Percentiles rank a stretch among this genome's conserved stretches.
These are phyloP conservation scores for Spea multiplicata DNA, from an alignment of 2,113 vertebrate genomes.

Conservation along the genomic window DNA sequence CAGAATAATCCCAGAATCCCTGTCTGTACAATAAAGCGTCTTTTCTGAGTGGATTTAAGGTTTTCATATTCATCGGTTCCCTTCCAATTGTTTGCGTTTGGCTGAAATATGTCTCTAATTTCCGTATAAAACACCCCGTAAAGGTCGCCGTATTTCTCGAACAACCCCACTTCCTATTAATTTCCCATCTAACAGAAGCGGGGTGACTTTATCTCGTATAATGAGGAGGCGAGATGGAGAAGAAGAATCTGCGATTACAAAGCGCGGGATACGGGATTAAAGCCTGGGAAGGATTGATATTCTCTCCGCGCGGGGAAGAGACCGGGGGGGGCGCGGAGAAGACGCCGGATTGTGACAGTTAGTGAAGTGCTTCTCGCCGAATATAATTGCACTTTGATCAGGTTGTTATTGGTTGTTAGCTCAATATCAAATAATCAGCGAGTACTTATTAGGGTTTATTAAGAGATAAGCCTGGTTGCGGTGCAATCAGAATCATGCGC, in stretches of 20 bases:
- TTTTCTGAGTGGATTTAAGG: not conserved
- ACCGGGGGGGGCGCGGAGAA: not conserved
- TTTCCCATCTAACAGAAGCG: not conserved
- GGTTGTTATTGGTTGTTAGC: slow-evolving; percentile 27
- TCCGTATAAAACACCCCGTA: not conserved
- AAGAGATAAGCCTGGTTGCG: slow-evolving; percentile 8
- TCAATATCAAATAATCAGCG: slow-evolving; percentile 35
- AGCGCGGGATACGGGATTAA: not conserved
- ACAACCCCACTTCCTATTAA: not conserved
- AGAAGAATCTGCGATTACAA: slow-evolving; percentile 47
- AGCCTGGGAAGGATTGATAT: not conserved
- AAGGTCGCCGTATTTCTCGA: not conserved
- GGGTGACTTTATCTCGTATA: not conserved
- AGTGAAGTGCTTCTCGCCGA: slow-evolving; percentile 10
- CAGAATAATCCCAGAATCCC: slow-evolving; percentile 2
- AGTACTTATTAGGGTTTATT: slow-evolving; percentile 18
- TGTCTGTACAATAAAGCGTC: no score
- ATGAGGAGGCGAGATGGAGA: not conserved
- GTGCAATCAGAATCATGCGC: slow-evolving; percentile 11
- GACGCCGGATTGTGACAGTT: not conserved
- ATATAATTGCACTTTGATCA: slow-evolving; percentile 26
- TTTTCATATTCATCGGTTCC: not conserved
- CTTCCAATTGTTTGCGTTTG: not conserved
- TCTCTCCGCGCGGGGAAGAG: not conserved
- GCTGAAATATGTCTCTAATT: not conserved